Percentiles rank a stretch among this genome's conserved stretches.
Evolutionary conservation across 2,797 vertebrate genomes (phyloP).

Genomic region (Gadopsis bispinosus): DNA sequence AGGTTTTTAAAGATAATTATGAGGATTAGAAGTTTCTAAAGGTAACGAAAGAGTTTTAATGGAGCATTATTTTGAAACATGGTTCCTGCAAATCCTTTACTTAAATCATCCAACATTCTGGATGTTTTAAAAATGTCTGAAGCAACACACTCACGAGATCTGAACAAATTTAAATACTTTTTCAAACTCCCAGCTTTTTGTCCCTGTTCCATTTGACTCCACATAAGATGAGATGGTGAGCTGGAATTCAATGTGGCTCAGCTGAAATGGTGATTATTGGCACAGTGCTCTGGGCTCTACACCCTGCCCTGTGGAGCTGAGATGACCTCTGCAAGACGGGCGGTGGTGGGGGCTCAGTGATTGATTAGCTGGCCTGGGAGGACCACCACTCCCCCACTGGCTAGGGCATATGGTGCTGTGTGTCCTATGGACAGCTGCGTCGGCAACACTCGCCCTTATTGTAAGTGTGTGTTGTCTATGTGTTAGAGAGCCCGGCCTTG

Average conservation of each 20-base stretch:
- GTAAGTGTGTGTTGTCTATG: slow-evolving; percentile 24
- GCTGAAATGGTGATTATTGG: slow-evolving; percentile 75
- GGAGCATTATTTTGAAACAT: neutral
- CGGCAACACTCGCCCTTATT: slow-evolving; percentile 53
- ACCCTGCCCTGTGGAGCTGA: slow-evolving; percentile 68
- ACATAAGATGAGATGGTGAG: slow-evolving; percentile 36
- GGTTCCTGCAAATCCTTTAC: neutral
- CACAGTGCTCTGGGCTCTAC: slow-evolving; percentile 69
- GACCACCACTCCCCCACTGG: slow-evolving; percentile 74
- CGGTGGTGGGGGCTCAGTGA: slow-evolving; percentile 73
- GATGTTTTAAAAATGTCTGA: neutral
- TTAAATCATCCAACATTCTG: neutral
- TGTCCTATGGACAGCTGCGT: slow-evolving; percentile 78
- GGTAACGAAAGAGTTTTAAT: neutral
- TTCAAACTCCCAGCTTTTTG: neutral
- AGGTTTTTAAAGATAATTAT: slow-evolving; percentile 1
- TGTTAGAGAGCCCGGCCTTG: slow-evolving; percentile 65
- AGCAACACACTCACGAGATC: no score
- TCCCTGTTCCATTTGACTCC: slow-evolving; percentile 49
- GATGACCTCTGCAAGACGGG: slow-evolving; percentile 69
- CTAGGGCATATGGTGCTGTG: slow-evolving; percentile 81
- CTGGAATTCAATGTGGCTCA: slow-evolving; percentile 64
- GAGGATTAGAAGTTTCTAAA: slow-evolving; percentile 1
- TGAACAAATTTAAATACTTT: no score
- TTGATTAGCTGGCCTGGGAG: slow-evolving; percentile 83